Evolutionary conservation across 2,797 vertebrate species (phyloP).

Genomic region (Sparidentex hasta): DNA sequence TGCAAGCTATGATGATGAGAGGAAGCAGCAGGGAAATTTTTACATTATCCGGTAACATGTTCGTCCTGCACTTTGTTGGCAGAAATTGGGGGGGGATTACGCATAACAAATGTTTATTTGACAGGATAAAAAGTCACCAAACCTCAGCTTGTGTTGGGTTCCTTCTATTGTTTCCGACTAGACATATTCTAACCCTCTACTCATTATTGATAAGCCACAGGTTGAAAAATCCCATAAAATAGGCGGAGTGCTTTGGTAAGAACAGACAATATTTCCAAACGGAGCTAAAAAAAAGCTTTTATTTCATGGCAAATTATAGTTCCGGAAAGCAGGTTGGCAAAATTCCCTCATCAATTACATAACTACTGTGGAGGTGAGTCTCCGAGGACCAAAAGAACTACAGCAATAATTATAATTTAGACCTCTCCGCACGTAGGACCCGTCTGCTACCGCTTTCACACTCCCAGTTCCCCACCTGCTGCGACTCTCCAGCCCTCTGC

Average conservation of each 20-base stretch:
- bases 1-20: constrained; percentile 17
- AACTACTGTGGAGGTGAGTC: constrained; percentile 13
- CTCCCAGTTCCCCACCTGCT: constrained; percentile 41
- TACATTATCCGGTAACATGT: constrained; percentile 38
- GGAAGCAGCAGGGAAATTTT: constrained; percentile 28
- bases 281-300: neutral
- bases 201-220: neutral
- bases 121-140: constrained; percentile 7
- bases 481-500: constrained; percentile 26
- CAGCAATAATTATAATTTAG: constrained; percentile 47
- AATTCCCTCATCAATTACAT: constrained; percentile 22
- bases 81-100: neutral
- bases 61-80: constrained; percentile 13
- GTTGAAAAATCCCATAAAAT: neutral
- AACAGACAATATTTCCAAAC: constrained; percentile 17
- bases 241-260: neutral
- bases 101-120: constrained; percentile 1
- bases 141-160: neutral
- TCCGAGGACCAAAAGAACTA: constrained; percentile 25
- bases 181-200: neutral
- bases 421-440: constrained; percentile 12
- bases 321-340: constrained; percentile 16
- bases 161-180: neutral
- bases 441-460: constrained; percentile 16
- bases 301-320: constrained; percentile 16